These are phyloP conservation scores for Murina feae DNA, from an alignment of 2,113 vertebrate species.

Conservation along the genomic window DNA sequence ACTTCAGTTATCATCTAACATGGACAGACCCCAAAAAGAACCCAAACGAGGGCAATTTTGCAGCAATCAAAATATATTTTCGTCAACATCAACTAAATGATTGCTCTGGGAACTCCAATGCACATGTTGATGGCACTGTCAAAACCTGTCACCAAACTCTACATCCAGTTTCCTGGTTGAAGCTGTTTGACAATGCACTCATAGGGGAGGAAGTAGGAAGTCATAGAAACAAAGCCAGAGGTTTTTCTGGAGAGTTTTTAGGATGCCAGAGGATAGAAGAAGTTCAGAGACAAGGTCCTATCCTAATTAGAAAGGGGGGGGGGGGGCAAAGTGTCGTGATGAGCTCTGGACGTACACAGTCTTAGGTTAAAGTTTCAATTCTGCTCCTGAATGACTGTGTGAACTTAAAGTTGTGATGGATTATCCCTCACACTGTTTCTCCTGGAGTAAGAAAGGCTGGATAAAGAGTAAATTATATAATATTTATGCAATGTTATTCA, in stretches of 20 bases:
- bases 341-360: neutral
- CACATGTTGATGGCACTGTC: neutral
- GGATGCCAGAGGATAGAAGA: neutral
- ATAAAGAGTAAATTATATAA: neutral
- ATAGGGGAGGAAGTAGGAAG: neutral
- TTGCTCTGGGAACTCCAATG: neutral
- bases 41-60: neutral
- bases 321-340: neutral
- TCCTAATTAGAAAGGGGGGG: neutral
- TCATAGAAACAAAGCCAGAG: neutral
- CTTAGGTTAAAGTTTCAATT: neutral
- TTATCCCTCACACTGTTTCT: neutral
- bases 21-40: neutral
- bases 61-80: neutral
- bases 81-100: neutral
- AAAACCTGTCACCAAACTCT: neutral
- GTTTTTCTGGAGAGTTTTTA: neutral
- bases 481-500: neutral
- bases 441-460: neutral
- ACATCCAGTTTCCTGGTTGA: neutral
- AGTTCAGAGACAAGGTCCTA: neutral
- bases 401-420: neutral
- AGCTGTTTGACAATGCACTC: neutral
- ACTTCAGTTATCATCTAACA: neutral
- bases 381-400: neutral